Percentiles rank a stretch among this genome's conserved stretches.
Evolutionary conservation across 1,140 invertebrate genomes (phyloP).

Genomic region (Nasonia longicornis): DNA sequence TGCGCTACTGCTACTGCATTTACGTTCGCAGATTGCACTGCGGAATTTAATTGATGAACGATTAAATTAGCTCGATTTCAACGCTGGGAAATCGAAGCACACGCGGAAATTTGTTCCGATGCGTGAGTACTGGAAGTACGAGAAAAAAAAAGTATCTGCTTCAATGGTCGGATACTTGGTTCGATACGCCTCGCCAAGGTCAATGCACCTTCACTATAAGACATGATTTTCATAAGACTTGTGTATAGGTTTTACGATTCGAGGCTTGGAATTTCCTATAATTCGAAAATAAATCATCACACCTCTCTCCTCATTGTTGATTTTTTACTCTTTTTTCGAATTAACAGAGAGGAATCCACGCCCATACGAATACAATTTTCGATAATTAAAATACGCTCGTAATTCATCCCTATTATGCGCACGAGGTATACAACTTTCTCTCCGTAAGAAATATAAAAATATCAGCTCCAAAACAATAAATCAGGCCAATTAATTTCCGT

Average conservation of each 20-base stretch:
- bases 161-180: background rate
- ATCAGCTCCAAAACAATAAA: background rate
- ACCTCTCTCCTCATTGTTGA: background rate
- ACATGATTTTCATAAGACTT: background rate
- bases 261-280: background rate
- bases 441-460: background rate
- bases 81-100: no score
- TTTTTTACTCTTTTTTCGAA: background rate
- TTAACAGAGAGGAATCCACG: background rate
- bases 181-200: background rate
- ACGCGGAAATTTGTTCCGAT: no score
- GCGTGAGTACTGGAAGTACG: no score
- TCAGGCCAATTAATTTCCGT: background rate
- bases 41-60: no score
- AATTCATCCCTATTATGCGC: background rate
- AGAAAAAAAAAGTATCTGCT: background rate
- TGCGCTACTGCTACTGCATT: no score
- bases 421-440: background rate
- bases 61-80: no score
- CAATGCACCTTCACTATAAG: constrained; percentile 1
- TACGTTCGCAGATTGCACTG: no score
- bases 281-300: background rate
- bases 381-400: background rate
- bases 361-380: background rate
- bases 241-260: background rate